Evolutionary conservation across 1,140 invertebrate genomes (phyloP).

Genomic region (Euwallacea similis): DNA sequence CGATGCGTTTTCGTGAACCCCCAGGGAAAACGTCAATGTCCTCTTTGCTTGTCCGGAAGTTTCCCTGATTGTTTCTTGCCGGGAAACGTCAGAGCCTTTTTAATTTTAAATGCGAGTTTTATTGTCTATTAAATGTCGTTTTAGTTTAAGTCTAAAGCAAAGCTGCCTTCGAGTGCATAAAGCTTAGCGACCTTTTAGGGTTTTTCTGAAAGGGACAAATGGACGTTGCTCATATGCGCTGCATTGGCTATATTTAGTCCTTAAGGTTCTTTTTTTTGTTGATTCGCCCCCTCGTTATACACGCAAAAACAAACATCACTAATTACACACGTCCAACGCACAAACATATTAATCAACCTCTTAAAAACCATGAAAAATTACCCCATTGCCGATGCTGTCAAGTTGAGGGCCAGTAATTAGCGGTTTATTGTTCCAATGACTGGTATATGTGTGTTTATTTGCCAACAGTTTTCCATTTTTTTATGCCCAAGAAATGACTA

Average conservation of each 20-base stretch:
- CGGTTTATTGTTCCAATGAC: no score
- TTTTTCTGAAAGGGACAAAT: no score
- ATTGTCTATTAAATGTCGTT: background rate
- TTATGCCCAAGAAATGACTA: background rate
- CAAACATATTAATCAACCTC: conserved; percentile 9
- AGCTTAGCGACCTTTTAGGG: no score
- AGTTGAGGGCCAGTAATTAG: background rate
- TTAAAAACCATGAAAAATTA: background rate
- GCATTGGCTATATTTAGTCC: background rate
- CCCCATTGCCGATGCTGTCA: background rate
- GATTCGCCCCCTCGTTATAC: background rate
- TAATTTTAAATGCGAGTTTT: conserved; percentile 8
- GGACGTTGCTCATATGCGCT: no score
- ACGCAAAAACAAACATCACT: background rate
- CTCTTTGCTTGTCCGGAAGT: conserved; percentile 34
- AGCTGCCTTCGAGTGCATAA: no score
- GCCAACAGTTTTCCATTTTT: background rate
- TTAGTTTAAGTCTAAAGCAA: no score
- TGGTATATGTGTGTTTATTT: background rate
- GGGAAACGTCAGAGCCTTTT: conserved; percentile 19
- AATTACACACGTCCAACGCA: background rate
- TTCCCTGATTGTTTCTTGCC: conserved; percentile 23
- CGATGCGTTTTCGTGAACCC: conserved; percentile 36
- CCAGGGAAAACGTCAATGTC: conserved; percentile 34
- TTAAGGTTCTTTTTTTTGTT: background rate